These are phyloP conservation scores for Urocitellus parryii DNA, from an alignment of 2,113 vertebrate species.

Conservation along the genomic window DNA sequence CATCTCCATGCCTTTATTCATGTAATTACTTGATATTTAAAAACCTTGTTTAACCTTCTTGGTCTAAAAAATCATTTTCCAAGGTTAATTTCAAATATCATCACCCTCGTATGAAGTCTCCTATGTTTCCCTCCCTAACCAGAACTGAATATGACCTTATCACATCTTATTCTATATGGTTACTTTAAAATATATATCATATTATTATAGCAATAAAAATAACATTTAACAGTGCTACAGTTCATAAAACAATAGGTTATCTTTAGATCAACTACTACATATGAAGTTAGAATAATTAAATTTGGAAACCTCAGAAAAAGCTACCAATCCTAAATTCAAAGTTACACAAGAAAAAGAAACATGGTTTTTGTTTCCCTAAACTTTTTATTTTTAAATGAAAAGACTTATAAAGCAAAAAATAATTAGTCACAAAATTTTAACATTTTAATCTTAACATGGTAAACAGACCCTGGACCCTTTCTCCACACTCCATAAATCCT, in stretches of 20 bases:
- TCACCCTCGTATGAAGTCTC: background rate
- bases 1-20: conserved; percentile 3
- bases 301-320: background rate
- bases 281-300: background rate
- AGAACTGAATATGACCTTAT: background rate
- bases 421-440: conserved; percentile 88
- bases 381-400: conserved; percentile 81
- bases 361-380: conserved; percentile 72
- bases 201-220: background rate
- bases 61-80: background rate
- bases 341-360: conserved; percentile 84
- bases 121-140: background rate
- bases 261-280: background rate
- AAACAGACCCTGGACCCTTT: conserved; percentile 85
- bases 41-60: conserved; percentile 3
- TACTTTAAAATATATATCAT: background rate
- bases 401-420: conserved; percentile 83
- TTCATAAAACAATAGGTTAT: conserved; percentile 22
- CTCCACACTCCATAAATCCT: conserved; percentile 83
- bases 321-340: conserved; percentile 60
- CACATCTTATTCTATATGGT: background rate
- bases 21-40: background rate
- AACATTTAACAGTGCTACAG: background rate
- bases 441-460: conserved; percentile 89
- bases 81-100: conserved; percentile 9